Evolutionary conservation across 2,797 vertebrate genomes (phyloP).

Genomic region (Aplochiton taeniatus): DNA sequence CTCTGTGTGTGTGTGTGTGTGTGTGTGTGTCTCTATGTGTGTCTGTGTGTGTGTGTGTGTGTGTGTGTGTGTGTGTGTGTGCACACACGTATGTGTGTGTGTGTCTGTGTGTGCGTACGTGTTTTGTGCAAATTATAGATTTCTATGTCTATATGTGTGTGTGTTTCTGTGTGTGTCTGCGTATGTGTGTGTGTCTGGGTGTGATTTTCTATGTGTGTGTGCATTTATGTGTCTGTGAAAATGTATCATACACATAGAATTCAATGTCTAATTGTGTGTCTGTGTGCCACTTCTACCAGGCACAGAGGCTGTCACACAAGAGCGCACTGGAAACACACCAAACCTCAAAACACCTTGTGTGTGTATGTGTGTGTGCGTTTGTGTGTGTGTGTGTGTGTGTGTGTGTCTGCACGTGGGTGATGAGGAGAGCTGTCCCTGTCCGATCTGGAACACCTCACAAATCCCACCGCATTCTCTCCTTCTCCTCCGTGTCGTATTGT

Average conservation of each 20-base stretch:
- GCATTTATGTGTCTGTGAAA: neutral
- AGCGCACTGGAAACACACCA: too few species aligned
- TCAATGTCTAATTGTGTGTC: neutral
- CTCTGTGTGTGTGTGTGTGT: too few species aligned
- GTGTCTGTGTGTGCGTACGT: neutral
- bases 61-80: constrained; percentile 5
- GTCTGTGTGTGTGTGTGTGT: neutral
- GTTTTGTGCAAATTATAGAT: too few species aligned
- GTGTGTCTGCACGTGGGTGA: neutral
- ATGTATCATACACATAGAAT: neutral
- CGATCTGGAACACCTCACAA: constrained; percentile 53
- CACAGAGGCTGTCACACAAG: too few species aligned
- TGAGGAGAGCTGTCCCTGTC: constrained; percentile 40
- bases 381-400: too few species aligned
- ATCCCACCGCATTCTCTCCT: constrained; percentile 22
- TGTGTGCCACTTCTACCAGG: neutral
- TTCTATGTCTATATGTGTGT: neutral
- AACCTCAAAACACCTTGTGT: neutral
- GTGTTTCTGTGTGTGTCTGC: neutral
- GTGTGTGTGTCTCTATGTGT: neutral
- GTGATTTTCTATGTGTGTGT: neutral
- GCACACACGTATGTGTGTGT: too few species aligned
- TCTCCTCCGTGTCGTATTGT: constrained; percentile 21
- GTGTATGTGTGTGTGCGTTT: neutral
- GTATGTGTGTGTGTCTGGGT: constrained; percentile 23